phyloP scores from a whole-genome alignment of 2,797 vertebrate species.

The Chiroxiphia lanceolata region DNA sequence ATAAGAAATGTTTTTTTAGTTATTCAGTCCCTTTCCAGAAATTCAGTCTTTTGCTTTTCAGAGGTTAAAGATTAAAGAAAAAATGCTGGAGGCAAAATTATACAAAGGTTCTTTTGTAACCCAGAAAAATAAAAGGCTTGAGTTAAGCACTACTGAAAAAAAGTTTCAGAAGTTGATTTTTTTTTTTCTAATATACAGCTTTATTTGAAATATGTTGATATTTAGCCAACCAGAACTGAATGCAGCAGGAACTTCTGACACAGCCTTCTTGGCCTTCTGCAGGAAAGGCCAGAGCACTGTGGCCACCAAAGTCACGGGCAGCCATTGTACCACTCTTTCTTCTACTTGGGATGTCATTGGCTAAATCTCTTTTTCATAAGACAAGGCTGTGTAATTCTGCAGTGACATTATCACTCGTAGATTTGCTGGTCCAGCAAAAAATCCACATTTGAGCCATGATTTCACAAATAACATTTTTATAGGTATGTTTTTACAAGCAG shows the following conservation, averaged over 20 bases:
- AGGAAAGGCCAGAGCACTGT: neutral
- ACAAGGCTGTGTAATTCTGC: neutral
- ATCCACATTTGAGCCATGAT: neutral
- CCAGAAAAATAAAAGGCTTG: neutral
- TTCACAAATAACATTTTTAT: neutral
- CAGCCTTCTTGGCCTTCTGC: neutral
- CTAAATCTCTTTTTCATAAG: neutral
- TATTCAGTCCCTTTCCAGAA: slow-evolving; percentile 32
- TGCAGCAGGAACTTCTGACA: neutral
- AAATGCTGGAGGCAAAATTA: slow-evolving; percentile 31
- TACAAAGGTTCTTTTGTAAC: slow-evolving; percentile 58
- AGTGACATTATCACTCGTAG: neutral
- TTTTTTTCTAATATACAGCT: neutral
- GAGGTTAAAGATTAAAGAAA: slow-evolving; percentile 62
- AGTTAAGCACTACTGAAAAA: slow-evolving; percentile 16
- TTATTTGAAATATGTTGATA: neutral
- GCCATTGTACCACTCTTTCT: neutral
- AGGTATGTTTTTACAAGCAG: neutral
- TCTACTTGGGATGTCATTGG: neutral
- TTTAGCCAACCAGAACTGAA: slow-evolving; percentile 16
- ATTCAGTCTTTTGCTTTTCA: slow-evolving; percentile 21
- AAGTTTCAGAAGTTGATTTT: slow-evolving; percentile 27
- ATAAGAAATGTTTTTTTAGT: neutral
- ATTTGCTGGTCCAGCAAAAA: neutral
- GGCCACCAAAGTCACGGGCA: neutral